Base-by-base conservation (phyloP, 2,797 vertebrate species). In the Megalops cyprinoides region DNA sequence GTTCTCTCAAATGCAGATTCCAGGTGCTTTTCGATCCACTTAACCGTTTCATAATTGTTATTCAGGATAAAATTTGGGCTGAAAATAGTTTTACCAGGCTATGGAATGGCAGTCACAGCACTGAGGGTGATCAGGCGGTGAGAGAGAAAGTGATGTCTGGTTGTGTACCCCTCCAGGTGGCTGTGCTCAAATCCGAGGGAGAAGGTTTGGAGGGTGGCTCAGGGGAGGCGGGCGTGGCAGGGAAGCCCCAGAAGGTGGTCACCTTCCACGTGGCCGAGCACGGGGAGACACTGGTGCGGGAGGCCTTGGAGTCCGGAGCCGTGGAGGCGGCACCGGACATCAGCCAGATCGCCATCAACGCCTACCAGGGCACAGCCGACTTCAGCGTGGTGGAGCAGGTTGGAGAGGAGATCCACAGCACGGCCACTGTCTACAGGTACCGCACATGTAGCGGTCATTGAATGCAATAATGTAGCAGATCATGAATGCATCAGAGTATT, bases 181-280 rank as follows among this genome's bases (percentile, higher is more conserved):
- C 97, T 0, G 95, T 99, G 80, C 93, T 98, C 78, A 98, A 94
- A 88, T 92, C 96, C 0, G 95, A 89, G 0, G 87, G 91, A 0
- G 87, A 94, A 55, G 87, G 82, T 56, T 74, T 92, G 20, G 91
- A 90, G 0, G 89, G 88, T 0, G 86, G 90, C 48, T 65, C 84
- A 0, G 93, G 87, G 86, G 84, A 92, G 15, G 77, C 91, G 4
- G 90, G 89, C 9, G 56, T 92, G 14, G 84, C 85, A 1, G 84
- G 87, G 58, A 91, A 94, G 81, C 81, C 90, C 34, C 93, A 95
- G 73, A 96, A 96, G 84, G 91, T 99, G 4, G 94, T 99, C 83
- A 97, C 97, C 0, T 92, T 98, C 85, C 98, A 97, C 0, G 88
- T 99, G 88, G 93, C 95, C 1, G 96, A 98, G 85, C 90, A 92